Conservation (phyloP, 2,888 invertebrate genomes). For the Petrolisthes cinctipes region DNA sequence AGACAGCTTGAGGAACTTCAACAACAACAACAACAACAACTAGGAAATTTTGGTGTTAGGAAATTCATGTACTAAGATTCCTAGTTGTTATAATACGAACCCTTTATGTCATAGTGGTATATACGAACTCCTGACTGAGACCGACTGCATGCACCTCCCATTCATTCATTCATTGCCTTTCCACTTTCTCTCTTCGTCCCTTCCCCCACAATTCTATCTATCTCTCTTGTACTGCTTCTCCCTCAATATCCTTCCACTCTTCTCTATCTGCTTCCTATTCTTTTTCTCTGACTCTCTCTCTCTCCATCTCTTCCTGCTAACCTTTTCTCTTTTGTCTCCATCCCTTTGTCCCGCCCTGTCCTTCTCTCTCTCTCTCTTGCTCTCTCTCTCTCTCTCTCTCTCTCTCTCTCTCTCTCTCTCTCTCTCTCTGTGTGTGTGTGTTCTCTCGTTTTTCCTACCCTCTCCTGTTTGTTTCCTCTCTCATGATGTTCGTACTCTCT, state of each 20-base stretch:
- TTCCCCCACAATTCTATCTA: not conserved
- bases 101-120: too few species aligned
- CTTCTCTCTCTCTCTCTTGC: not conserved
- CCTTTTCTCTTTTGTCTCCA: not conserved
- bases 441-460: not conserved
- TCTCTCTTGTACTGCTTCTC: not conserved
- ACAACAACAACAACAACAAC: too few species aligned
- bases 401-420: conserved; percentile 20
- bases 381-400: conserved; percentile 23
- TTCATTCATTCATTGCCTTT: not conserved
- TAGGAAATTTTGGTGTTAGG: too few species aligned
- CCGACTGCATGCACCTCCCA: not conserved
- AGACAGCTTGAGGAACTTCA: too few species aligned
- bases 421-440: not conserved
- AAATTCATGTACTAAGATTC: too few species aligned
- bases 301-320: not conserved
- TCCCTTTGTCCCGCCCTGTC: not conserved
- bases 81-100: too few species aligned
- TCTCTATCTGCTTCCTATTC: not conserved
- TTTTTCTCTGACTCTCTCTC: conserved; percentile 1
- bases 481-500: too few species aligned
- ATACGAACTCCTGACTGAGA: too few species aligned
- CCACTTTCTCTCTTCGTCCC: not conserved
- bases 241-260: not conserved
- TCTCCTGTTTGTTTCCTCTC: not conserved